Percentiles rank a stretch among this genome's conserved stretches.
These are phyloP conservation scores for Acanthosepion esculentum DNA, from an alignment of 2,888 invertebrate genomes.

Conservation along the genomic window DNA sequence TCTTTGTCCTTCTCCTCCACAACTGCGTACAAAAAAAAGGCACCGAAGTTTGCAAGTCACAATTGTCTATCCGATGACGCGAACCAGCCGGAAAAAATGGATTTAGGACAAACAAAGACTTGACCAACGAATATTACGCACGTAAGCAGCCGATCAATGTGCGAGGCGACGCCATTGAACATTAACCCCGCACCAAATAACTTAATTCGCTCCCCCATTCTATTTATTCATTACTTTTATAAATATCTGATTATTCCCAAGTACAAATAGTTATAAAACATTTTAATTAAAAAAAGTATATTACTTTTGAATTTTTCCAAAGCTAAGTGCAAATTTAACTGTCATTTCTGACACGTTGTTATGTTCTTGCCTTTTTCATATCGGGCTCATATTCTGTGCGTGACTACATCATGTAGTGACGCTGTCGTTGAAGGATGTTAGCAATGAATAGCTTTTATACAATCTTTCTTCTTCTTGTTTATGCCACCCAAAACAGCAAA, in stretches of 20 bases:
- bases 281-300: background rate
- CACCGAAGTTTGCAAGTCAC: background rate
- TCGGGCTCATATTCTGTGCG: background rate
- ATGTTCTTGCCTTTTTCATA: background rate
- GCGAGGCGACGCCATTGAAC: slow-evolving; percentile 34
- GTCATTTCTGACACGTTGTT: slow-evolving; percentile 45
- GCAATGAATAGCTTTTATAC: slow-evolving; percentile 36
- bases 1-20: slow-evolving; percentile 7
- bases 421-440: background rate
- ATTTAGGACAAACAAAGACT: background rate
- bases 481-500: slow-evolving; percentile 24
- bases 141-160: slow-evolving; percentile 46
- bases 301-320: background rate
- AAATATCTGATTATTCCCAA: background rate
- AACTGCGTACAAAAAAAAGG: background rate
- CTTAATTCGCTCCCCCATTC: background rate
- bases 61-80: background rate
- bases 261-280: background rate
- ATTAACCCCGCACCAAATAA: slow-evolving; percentile 38
- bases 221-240: background rate
- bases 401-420: slow-evolving; percentile 40
- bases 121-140: slow-evolving; percentile 25
- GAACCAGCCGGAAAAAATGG: background rate
- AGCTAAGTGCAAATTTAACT: background rate
- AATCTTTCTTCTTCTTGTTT: slow-evolving; percentile 42